A percentile compares a stretch with the other conserved stretches of the same genome.
Evolutionary conservation across 2,113 vertebrate genomes (phyloP).

Genomic region (Dasyornis broadbenti): DNA sequence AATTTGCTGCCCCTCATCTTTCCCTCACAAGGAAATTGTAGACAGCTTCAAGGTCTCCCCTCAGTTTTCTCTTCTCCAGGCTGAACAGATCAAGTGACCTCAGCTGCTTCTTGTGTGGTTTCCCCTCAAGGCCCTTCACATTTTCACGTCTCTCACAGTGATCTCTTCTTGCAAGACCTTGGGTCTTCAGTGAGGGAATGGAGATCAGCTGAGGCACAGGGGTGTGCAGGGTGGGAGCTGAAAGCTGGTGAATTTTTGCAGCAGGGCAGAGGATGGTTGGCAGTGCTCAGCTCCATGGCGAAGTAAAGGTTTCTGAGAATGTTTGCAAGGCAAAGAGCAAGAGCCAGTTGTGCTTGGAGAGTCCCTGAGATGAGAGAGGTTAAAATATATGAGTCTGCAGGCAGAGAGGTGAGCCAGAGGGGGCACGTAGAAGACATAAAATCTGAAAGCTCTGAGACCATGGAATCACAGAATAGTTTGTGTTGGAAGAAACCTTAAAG

Average conservation of each 20-base stretch:
- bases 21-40: background rate
- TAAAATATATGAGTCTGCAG: background rate
- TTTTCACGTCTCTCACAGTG: fast-evolving
- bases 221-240: background rate
- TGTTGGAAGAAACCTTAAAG: background rate
- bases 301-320: background rate
- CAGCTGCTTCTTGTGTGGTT: background rate
- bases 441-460: background rate
- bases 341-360: background rate
- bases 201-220: background rate
- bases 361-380: background rate
- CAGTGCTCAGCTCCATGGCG: fast-evolving
- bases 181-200: fast-evolving
- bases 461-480: background rate
- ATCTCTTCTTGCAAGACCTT: background rate
- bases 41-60: background rate
- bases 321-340: background rate
- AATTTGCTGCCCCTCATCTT: background rate
- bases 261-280: background rate
- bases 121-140: background rate
- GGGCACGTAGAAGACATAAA: background rate
- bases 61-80: background rate
- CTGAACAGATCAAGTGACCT: background rate
- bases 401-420: background rate
- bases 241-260: background rate